Evolutionary conservation across 2,888 invertebrate genomes (phyloP).

Genomic region (Pyrocoelia pectoralis): DNA sequence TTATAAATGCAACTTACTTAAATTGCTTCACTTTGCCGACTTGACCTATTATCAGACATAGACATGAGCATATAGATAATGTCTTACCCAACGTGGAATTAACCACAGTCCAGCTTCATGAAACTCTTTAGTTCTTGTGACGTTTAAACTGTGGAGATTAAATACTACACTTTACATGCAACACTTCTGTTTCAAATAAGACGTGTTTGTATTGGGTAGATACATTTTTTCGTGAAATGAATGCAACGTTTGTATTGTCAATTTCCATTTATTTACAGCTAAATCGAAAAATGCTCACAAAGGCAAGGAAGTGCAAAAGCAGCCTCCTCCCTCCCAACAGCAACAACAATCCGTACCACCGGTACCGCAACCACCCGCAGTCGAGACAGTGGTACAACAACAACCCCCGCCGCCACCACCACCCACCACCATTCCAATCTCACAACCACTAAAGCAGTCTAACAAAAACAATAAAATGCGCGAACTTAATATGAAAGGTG

Average conservation of each 20-base stretch:
- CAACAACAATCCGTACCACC: constrained; percentile 21
- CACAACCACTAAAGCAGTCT: constrained; percentile 61
- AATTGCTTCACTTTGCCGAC: not conserved
- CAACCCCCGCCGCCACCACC: constrained; percentile 39
- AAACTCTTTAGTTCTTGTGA: constrained; percentile 4
- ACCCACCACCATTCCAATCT: constrained; percentile 49
- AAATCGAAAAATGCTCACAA: constrained; percentile 53
- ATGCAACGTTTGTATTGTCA: too few relatives aligned
- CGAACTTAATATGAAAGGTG: constrained; percentile 65
- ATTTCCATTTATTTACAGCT: constrained; percentile 19
- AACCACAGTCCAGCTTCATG: constrained; percentile 9
- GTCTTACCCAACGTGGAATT: not conserved
- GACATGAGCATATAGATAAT: not conserved
- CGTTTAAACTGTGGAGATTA: constrained; percentile 13
- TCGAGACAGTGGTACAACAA: constrained; percentile 27
- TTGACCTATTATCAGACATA: constrained; percentile 4
- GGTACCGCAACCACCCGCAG: constrained; percentile 19
- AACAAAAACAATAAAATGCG: constrained; percentile 63
- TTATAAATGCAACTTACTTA: not conserved
- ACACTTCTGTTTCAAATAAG: not conserved
- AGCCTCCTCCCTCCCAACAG: constrained; percentile 20
- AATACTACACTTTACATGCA: not conserved
- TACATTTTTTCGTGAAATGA: not conserved
- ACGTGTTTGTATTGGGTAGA: not conserved
- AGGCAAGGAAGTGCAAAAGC: constrained; percentile 46